Evolutionary conservation across 2,113 vertebrate species (phyloP).

Genomic region (Oenanthe oenanthe): DNA sequence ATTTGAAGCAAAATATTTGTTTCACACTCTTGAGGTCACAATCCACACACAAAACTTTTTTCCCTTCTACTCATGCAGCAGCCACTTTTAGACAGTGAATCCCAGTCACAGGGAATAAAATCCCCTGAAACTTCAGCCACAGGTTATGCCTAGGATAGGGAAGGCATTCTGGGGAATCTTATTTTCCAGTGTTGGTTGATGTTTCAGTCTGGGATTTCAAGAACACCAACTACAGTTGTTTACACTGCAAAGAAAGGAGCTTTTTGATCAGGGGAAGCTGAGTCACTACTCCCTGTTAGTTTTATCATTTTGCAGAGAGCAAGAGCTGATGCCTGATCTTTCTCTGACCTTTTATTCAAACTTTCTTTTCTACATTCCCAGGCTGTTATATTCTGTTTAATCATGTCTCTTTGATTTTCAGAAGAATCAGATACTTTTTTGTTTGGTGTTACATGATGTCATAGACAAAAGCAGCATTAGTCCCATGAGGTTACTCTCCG

Average conservation of each 20-base stretch:
- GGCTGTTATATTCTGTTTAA: slow-evolving; percentile 15
- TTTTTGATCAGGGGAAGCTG: slow-evolving; percentile 66
- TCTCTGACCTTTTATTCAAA: slow-evolving; percentile 58
- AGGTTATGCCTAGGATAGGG: neutral
- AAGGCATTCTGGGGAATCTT: slow-evolving; percentile 13
- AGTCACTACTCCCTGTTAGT: slow-evolving; percentile 54
- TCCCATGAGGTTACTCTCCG: slow-evolving; percentile 11
- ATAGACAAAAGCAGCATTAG: slow-evolving; percentile 16
- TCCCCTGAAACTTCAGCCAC: neutral
- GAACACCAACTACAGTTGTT: slow-evolving; percentile 33
- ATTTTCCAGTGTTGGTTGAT: slow-evolving; percentile 12
- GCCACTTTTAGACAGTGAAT: neutral
- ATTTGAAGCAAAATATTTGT: slow-evolving; percentile 52
- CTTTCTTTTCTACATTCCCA: neutral
- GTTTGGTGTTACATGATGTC: slow-evolving; percentile 31
- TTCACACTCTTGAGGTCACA: slow-evolving; percentile 38
- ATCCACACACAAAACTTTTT: neutral
- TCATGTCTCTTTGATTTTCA: slow-evolving; percentile 16
- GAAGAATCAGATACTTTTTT: slow-evolving; percentile 22
- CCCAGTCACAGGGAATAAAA: neutral
- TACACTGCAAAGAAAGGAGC: slow-evolving; percentile 53
- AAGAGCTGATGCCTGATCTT: slow-evolving; percentile 47
- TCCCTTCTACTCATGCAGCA: slow-evolving; percentile 2
- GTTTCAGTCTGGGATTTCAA: slow-evolving; percentile 44
- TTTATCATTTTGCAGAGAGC: slow-evolving; percentile 57